Base-by-base conservation (phyloP, 1,140 invertebrate species). In the Drosophila quadrilineata region DNA sequence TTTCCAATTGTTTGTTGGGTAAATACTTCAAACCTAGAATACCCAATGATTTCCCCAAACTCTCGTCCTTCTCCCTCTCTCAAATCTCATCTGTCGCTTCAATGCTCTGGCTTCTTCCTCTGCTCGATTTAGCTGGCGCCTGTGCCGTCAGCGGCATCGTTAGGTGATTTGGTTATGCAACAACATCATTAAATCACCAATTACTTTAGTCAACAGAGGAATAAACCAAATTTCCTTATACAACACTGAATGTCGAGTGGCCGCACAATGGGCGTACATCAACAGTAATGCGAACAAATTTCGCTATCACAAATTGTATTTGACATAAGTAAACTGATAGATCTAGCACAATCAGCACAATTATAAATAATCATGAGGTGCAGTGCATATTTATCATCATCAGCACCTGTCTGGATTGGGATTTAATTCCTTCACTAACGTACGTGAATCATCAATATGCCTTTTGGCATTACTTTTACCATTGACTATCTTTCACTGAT, bases 141-240 rank as follows among this genome's bases (percentile, higher is more conserved):
- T 40, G 24, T 41, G 57, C 26, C 45, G 38, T 48, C 62, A 67
- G 67, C 40, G 67, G 69, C 53, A 85, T 85, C 79, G 79, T 85
- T 85, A 85, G 79, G 79, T 85, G 79, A 85, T 85, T 85, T 85
- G 79, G 79, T 85, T 85, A 85, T 85, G 79, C 79, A 85, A 79
- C 79, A 85, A 85, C 79, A 85, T 85, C 79, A 85, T 85, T 85
- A 85, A 85, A 85, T 85, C 79, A 85, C 79, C 79, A 85, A 85
- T 86, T 85, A 85, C 79, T 85, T 79, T 75, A 85, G 79, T 85
- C 79, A 85, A 85, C 79, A 85, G 74, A 79, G 74, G 59, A 85
- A 79, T 77, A 75, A 85, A 85, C 71, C 71, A 56, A 85, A 85
- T 85, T 85, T 85, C 79, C 79, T 85, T 86, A 79, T 72, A 84